Evolutionary conservation across 2,888 invertebrate species (phyloP), one percentile per base, ranked within the genome.

Genomic region (Drosophila borborema): DNA sequence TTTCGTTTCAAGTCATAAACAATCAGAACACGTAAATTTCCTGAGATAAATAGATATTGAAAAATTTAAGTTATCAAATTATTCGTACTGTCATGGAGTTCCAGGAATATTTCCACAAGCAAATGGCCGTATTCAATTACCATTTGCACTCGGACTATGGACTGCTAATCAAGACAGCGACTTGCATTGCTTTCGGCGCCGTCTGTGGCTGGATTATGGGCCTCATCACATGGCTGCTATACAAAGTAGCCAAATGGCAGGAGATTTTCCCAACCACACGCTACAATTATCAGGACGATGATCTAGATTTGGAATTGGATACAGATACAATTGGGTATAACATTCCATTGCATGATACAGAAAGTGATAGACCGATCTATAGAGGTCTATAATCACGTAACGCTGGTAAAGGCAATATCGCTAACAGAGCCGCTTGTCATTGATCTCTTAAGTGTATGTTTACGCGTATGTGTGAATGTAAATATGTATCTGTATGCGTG

Each of bases 181-280:
- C 86, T 1, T 83, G 86, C 55, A 61, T 84, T 9, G 84, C 84
- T 5, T 77, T 86, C 55, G 84, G 86, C 3, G 81, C 75, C 3
- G 40, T 86, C 1, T 86, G 79, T n/a, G 84, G 86, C 10, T 86
- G 83, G 83, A 31, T 81, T 2, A 75, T 86, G 68, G 81, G 72
- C 8, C 46, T 86, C 0, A 0, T 86, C 7, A 71, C 86, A 1
- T 69, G 64, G 61, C 18, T 75, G 2, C 7, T 83, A 5, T 83
- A 75, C 40, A 81, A 74, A 60, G 10, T 81, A 34, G 74, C 74
- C 1, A 10, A 75, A 7, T 34, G 34, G 18, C 43, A 83, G 2
- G 55, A 71, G 7, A 63, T 63, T 10, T 20, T 64, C n/a, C 71
- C 86, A 0, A 46, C 46, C 18, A 23, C 31, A 3, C 2, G 18